Evolutionary conservation across 1,140 invertebrate genomes (phyloP).

Genomic region (Diprion similis): DNA sequence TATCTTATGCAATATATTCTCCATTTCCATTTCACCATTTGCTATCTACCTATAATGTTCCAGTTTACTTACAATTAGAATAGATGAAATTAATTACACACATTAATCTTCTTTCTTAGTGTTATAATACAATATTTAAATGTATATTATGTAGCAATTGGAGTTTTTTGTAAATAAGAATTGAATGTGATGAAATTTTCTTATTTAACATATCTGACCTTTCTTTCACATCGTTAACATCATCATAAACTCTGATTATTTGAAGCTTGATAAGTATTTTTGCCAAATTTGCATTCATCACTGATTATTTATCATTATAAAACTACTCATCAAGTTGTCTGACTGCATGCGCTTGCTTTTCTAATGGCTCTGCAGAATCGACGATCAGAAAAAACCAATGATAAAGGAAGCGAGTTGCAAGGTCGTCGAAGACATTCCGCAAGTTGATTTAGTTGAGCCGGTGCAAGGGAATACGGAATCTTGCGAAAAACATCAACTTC

Average conservation of each 20-base stretch:
- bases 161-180: not conserved
- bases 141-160: not conserved
- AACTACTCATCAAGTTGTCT: not conserved
- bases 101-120: not conserved
- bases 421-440: not conserved
- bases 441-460: not conserved
- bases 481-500: not conserved
- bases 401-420: not conserved
- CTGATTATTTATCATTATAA: not conserved
- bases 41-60: too few relatives aligned
- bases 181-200: not conserved
- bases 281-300: not conserved
- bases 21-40: not conserved
- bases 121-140: not conserved
- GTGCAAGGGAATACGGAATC: not conserved
- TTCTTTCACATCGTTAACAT: slow-evolving; percentile 1
- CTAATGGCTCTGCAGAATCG: not conserved
- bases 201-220: not conserved
- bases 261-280: too few relatives aligned
- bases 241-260: not conserved
- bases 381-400: not conserved
- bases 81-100: not conserved
- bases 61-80: too few relatives aligned
- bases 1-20: slow-evolving; percentile 22
- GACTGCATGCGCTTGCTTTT: slow-evolving; percentile 4